phyloP scores from a whole-genome alignment of 2,888 invertebrate genomes.

The Microplitis deprimator region DNA sequence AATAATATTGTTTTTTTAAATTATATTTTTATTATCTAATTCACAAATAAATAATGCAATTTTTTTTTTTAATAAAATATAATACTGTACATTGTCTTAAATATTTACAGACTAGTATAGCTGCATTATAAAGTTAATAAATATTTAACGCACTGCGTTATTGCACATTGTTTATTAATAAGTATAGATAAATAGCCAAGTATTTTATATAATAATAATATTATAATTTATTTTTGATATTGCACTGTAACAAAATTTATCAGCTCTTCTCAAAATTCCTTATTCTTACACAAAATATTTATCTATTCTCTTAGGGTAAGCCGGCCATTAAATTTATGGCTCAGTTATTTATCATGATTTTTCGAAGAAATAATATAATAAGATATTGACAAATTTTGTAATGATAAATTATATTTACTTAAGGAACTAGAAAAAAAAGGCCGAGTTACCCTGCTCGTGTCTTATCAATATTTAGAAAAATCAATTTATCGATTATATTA shows the following conservation, averaged over 20 bases:
- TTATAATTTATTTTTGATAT: not conserved
- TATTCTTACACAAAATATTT: not conserved
- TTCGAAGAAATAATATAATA: too few relatives aligned
- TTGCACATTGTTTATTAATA: not conserved
- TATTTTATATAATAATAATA: not conserved
- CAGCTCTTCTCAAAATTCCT: not conserved
- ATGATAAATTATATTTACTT: too few relatives aligned
- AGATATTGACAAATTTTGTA: too few relatives aligned
- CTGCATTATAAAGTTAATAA: not conserved
- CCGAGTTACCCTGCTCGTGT: too few relatives aligned
- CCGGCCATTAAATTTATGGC: too few relatives aligned
- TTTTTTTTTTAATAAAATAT: not conserved
- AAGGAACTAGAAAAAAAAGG: too few relatives aligned
- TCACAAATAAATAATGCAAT: not conserved
- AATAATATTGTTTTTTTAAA: not conserved
- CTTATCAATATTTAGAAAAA: not conserved
- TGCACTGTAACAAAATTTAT: not conserved
- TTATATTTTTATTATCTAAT: not conserved
- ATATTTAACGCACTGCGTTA: not conserved
- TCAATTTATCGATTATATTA: not conserved
- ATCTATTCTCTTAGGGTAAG: too few relatives aligned
- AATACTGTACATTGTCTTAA: not conserved
- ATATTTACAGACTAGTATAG: not conserved
- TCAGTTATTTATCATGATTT: too few relatives aligned
- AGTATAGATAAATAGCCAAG: not conserved